These are phyloP conservation scores for Yponomeuta sedellus DNA, from an alignment of 2,888 invertebrate species.

Conservation along the genomic window DNA sequence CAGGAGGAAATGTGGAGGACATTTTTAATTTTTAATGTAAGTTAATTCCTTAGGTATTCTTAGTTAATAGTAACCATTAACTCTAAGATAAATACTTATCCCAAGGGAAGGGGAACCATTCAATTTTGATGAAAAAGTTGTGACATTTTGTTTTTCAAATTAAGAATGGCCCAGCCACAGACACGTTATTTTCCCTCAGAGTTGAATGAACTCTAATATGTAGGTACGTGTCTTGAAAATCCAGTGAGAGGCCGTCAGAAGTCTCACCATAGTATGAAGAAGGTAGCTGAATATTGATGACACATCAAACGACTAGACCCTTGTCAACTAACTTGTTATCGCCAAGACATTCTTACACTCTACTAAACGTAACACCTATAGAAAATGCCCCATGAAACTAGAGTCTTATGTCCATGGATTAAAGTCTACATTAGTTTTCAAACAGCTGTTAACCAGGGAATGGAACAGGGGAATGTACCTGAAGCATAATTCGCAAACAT, in stretches of 20 bases:
- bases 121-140: no score
- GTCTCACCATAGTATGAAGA: neutral
- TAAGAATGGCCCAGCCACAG: no score
- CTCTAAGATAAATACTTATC: no score
- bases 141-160: no score
- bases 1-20: no score
- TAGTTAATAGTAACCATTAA: no score
- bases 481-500: constrained; percentile 4
- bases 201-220: no score
- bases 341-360: neutral
- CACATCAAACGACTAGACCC: constrained; percentile 21
- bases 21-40: no score
- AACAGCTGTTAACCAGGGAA: neutral
- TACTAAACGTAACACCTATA: neutral
- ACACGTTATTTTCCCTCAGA: no score
- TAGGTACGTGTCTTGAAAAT: no score
- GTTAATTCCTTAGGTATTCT: no score
- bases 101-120: no score
- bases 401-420: neutral
- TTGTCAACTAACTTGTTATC: constrained; percentile 22
- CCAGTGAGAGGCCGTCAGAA: neutral
- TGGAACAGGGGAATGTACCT: neutral
- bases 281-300: constrained; percentile 20
- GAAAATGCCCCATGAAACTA: neutral
- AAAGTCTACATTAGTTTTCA: neutral